phyloP scores from a whole-genome alignment of 1,140 invertebrate genomes.

The Rhyzopertha dominica region DNA sequence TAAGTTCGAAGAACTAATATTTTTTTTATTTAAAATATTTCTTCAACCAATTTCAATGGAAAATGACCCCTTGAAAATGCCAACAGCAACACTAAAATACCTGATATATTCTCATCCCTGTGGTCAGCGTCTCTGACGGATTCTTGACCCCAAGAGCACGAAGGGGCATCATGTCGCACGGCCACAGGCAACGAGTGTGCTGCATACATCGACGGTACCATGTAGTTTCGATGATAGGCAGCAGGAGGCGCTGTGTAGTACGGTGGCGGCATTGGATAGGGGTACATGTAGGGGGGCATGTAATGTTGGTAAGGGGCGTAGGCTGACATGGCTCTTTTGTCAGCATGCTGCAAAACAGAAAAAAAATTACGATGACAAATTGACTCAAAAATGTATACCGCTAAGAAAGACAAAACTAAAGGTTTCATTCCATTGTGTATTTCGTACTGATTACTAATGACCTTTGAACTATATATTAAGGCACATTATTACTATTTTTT shows the following conservation, averaged over 20 bases:
- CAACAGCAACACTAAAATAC: constrained; percentile 18
- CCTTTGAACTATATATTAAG: constrained; percentile 4
- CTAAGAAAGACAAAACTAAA: not conserved
- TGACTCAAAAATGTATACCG: not conserved
- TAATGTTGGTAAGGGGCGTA: constrained; percentile 24
- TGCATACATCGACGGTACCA: constrained; percentile 34
- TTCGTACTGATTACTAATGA: constrained; percentile 1
- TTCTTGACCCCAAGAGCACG: constrained; percentile 33
- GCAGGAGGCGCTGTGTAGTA: constrained; percentile 34
- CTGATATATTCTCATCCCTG: constrained; percentile 36
- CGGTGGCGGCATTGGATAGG: constrained; percentile 32
- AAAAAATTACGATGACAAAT: not conserved
- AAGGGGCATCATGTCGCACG: constrained; percentile 33
- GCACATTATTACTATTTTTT: constrained; percentile 3
- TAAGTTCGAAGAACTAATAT: not conserved
- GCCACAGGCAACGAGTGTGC: constrained; percentile 23
- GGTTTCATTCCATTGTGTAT: constrained; percentile 4
- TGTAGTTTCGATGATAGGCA: constrained; percentile 30
- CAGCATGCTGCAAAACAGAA: constrained; percentile 33
- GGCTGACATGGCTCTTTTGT: constrained; percentile 29
- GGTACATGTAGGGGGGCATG: constrained; percentile 34
- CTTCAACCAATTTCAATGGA: constrained; percentile 1
- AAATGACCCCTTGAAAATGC: not conserved
- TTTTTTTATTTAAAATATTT: not conserved
- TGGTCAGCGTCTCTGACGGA: constrained; percentile 26